phyloP scores from a whole-genome alignment of 2,113 vertebrate species.

The Dipodomys ordii region DNA sequence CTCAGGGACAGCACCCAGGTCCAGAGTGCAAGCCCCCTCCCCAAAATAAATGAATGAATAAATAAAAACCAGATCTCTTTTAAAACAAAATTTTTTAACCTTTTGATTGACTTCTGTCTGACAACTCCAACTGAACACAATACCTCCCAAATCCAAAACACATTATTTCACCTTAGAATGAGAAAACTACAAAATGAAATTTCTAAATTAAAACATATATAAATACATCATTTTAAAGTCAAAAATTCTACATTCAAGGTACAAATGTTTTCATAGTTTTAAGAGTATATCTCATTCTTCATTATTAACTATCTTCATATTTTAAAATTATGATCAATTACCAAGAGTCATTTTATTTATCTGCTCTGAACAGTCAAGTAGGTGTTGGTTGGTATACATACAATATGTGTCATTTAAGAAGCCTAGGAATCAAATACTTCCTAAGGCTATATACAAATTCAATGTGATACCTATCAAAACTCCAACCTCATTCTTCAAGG shows the following conservation, averaged over 20 bases:
- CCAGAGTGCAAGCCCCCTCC: too few relatives aligned
- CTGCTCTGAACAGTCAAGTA: constrained; percentile 72
- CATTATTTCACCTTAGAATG: constrained; percentile 68
- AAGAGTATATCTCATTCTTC: constrained; percentile 64
- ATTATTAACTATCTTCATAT: constrained; percentile 80
- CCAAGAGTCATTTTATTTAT: constrained; percentile 68
- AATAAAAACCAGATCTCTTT: constrained; percentile 81
- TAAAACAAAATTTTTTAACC: constrained; percentile 70
- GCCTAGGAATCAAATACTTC: background rate
- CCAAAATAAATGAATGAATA: background rate
- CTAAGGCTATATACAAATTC: too few relatives aligned
- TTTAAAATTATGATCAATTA: constrained; percentile 77
- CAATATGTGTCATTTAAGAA: constrained; percentile 59
- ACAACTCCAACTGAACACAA: constrained; percentile 70
- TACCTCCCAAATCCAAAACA: background rate
- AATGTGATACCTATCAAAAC: too few relatives aligned
- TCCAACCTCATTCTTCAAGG: too few relatives aligned
- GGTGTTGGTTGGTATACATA: constrained; percentile 55
- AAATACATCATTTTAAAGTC: constrained; percentile 74
- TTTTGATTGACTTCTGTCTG: constrained; percentile 50
- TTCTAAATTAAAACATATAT: constrained; percentile 67
- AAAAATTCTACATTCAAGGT: constrained; percentile 74
- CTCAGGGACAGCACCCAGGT: too few relatives aligned
- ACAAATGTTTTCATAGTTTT: constrained; percentile 46
- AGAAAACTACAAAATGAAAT: constrained; percentile 77